Evolutionary conservation across 2,113 vertebrate genomes (phyloP), one percentile per base, ranked within the genome.

Genomic region (Choloepus hoffmanni): DNA sequence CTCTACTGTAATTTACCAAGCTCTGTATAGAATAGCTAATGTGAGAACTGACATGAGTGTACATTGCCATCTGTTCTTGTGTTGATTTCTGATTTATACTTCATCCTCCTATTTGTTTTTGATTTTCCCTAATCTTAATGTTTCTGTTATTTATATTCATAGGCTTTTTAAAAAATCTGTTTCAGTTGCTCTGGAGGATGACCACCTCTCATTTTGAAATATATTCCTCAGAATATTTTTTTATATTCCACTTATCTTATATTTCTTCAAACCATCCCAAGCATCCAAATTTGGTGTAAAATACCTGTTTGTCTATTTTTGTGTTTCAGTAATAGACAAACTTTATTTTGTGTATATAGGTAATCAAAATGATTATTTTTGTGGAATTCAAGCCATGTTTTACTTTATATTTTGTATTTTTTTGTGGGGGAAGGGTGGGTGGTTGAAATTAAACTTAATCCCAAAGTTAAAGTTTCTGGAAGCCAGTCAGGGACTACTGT

Each of bases 301-400:
- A 36, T 36, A 36, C 36, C 36, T 33, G 68, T 21, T 45, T 85
- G 40, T 65, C 24, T 10, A 13, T 58, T 81, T 95, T 92, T 88
- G 23, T 62, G 21, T 96, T 50, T 90, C 11, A 92, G 24, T 83
- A 86, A 68, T 21, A 88, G 33, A 48, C 7, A 82, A 43, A 53
- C 23, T 62, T 78, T 60, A 40, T 70, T 85, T 33, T 70, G 6
- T 78, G 3, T 90, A 36, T 88, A 50, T 14, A 70, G 74, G 43
- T 90, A 45, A 63, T 89, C 45, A 96, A 26, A 68, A 14, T 67
- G 36, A 8, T 93, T 72, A 26, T 79, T 93, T 97, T 92, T 89
- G 33, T 89, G 60, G 90, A 77, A 74, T 91, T 55, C 15, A 93
- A 63, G 33, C 50, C n/a, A 74, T 3, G 68, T 67, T 84, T 92